phyloP scores from a whole-genome alignment of 92 coral and sea anemone species.

The Paragorgia papillata region DNA sequence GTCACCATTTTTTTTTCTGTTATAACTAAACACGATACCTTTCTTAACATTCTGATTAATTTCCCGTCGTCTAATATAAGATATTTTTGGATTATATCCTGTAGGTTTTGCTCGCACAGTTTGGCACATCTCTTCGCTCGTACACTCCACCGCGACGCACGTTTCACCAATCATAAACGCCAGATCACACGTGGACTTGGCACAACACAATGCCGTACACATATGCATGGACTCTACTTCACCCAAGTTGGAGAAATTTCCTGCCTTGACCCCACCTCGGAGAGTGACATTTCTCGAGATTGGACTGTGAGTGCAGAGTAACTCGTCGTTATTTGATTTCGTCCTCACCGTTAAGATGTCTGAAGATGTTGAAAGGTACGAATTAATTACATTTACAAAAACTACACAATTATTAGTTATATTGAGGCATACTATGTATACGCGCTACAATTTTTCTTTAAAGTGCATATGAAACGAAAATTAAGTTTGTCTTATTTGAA shows the following conservation, averaged over 20 bases:
- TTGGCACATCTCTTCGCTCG: constrained; percentile 88
- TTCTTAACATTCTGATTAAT: constrained; percentile 62
- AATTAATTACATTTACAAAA: too few relatives aligned
- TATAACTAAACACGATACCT: too few relatives aligned
- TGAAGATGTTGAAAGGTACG: background rate
- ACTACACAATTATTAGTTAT: too few relatives aligned
- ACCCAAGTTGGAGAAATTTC: constrained; percentile 90
- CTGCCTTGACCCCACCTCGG: constrained; percentile 96
- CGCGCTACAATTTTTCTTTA: too few relatives aligned
- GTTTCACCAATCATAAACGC: constrained; percentile 93
- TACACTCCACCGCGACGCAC: constrained; percentile 95
- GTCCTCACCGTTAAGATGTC: constrained; percentile 16
- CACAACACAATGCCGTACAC: constrained; percentile 98
- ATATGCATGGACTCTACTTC: constrained; percentile 95
- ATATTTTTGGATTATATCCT: constrained; percentile 76
- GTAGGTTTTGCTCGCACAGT: constrained; percentile 89
- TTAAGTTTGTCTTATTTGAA: too few relatives aligned
- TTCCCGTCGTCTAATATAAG: constrained; percentile 83
- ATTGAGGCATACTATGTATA: too few relatives aligned
- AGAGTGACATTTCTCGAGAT: constrained; percentile 84
- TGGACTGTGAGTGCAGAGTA: constrained; percentile 97
- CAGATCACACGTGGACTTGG: constrained; percentile 83
- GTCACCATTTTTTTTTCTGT: too few relatives aligned
- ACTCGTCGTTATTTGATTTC: constrained; percentile 61
- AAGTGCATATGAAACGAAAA: too few relatives aligned